phyloP scores from a whole-genome alignment of 2,888 invertebrate genomes.

The Aquatica leii region DNA sequence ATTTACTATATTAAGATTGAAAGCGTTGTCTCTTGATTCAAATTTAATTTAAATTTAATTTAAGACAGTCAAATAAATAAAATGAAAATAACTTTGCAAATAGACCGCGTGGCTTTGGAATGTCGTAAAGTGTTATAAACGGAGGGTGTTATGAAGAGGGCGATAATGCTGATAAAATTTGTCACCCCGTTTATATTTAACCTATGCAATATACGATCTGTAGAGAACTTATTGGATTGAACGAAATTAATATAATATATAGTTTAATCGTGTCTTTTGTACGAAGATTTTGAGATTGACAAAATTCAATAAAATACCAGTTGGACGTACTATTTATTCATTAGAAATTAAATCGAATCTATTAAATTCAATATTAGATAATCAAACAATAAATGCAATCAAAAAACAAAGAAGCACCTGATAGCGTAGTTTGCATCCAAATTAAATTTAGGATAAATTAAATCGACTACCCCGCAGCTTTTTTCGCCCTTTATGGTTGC shows the following conservation, averaged over 20 bases:
- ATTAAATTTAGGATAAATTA: conserved; percentile 50
- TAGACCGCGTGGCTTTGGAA: conserved; percentile 27
- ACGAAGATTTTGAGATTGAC: background rate
- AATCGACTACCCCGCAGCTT: conserved; percentile 44
- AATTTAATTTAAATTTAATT: conserved; percentile 14
- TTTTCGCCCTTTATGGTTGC: conserved; percentile 44
- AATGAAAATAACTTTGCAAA: conserved; percentile 13
- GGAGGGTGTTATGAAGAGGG: conserved; percentile 36
- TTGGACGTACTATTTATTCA: background rate
- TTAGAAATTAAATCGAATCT: background rate
- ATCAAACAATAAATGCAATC: conserved; percentile 23
- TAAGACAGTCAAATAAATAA: conserved; percentile 10
- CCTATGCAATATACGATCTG: conserved; percentile 39
- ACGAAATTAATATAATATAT: conserved; percentile 17
- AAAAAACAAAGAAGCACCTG: conserved; percentile 44
- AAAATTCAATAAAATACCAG: no score
- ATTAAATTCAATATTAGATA: conserved; percentile 12
- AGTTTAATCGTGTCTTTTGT: background rate
- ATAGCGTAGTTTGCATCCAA: conserved; percentile 41
- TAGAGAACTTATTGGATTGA: conserved; percentile 30
- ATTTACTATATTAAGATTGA: conserved; percentile 6
- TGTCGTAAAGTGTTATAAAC: conserved; percentile 31
- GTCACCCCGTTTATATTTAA: conserved; percentile 42
- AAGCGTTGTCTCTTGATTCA: background rate
- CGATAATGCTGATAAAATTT: conserved; percentile 38